phyloP scores from a whole-genome alignment of 2,797 vertebrate genomes.

The Falco naumanni region DNA sequence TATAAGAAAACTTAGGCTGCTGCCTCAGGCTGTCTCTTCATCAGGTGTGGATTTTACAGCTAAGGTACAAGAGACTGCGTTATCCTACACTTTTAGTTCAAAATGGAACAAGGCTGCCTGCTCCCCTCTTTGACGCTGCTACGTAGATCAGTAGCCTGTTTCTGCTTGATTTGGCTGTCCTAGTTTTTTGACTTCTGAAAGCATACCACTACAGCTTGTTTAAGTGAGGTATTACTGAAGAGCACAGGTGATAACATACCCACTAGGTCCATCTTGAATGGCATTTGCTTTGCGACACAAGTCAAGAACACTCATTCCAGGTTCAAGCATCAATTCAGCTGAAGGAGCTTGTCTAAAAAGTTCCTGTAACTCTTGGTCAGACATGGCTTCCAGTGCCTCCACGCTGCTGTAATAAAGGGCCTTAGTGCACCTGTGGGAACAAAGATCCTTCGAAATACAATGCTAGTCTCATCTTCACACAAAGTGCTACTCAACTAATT shows the following conservation, averaged over 20 bases:
- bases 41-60: neutral
- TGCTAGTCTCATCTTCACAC: neutral
- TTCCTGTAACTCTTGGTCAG: conserved; percentile 91
- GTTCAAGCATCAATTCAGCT: conserved; percentile 89
- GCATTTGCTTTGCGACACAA: conserved; percentile 86
- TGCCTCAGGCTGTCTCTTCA: neutral
- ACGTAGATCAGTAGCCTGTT: neutral
- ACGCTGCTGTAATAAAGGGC: conserved; percentile 88
- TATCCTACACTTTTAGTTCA: neutral
- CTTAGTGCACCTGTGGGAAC: conserved; percentile 85
- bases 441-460: neutral
- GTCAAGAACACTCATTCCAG: conserved; percentile 89
- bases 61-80: neutral
- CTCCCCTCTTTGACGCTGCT: neutral
- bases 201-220: neutral
- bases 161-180: neutral
- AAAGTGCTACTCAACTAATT: neutral
- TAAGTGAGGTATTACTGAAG: neutral
- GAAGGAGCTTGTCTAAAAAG: conserved; percentile 92
- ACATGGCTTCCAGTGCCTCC: conserved; percentile 90
- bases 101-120: neutral
- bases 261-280: conserved; percentile 88
- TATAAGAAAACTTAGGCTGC: neutral
- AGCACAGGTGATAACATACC: conserved; percentile 76
- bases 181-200: neutral